Conservation (phyloP, 37 sponge, comb jelly and placozoan species). For the Halisarca cf. caerulea region DNA sequence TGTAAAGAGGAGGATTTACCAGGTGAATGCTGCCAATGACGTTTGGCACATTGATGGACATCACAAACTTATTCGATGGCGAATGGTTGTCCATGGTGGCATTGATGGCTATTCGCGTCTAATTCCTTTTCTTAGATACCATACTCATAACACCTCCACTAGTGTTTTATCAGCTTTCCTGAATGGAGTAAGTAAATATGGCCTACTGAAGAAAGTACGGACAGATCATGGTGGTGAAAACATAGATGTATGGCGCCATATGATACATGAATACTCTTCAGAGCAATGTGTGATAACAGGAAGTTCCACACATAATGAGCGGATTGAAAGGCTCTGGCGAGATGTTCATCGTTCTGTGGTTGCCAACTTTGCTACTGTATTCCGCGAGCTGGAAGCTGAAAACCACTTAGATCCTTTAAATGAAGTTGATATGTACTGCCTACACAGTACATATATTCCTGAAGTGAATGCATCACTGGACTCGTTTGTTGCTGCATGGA, state of each 20-base stretch:
- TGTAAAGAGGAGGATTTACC: neutral
- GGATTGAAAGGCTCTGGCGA: conserved; percentile 63
- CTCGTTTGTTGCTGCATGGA: conserved; percentile 44
- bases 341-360: conserved; percentile 47
- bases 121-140: neutral
- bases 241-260: conserved; percentile 10
- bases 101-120: conserved; percentile 7
- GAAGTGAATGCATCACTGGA: conserved; percentile 28
- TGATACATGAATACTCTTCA: neutral
- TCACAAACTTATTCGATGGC: neutral
- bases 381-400: conserved; percentile 34
- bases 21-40: neutral
- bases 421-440: conserved; percentile 50
- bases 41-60: conserved; percentile 14
- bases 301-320: conserved; percentile 51
- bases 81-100: conserved; percentile 2
- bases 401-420: conserved; percentile 24
- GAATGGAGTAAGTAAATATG: neutral
- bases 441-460: conserved; percentile 57
- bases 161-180: neutral
- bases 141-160: neutral
- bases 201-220: neutral
- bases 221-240: conserved; percentile 32
- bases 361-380: neutral
- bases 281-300: conserved; percentile 42